Base-by-base conservation (phyloP, 2,797 vertebrate genomes). In the Clarias platycephalus region DNA sequence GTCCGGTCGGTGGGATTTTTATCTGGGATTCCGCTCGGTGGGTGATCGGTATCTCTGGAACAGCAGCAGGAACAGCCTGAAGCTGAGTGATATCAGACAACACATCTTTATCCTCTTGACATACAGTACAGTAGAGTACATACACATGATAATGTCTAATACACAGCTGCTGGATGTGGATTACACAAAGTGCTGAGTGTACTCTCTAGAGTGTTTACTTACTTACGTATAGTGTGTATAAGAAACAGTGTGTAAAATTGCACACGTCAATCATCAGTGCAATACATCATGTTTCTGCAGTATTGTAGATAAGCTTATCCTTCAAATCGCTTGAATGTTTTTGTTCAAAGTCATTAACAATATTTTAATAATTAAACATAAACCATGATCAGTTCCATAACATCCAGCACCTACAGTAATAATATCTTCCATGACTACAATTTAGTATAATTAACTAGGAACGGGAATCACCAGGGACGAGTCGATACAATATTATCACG, bases 1-100 rank as follows among this genome's bases (percentile, higher is more conserved):
- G 87, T 64, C 4, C 28, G 66, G 31, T 87, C 82, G 40, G 82
- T 82, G 77, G 71, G 83, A 86, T 87, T 84, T 79, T 71, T 74
- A 80, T 86, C 84, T 86, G 74, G 76, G 71, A 53, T 78, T 40
- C 8, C 26, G 26, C 72, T 31, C 72, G 2, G 49, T 2, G 72
- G 8, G 8, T 57, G 72, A 75, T 55, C 15, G 6, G 55, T 58
- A 34, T 76, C 74, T 76, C 28, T 58, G 1, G 37, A 24, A 40
- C 58, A 6, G 55, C 58, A 6, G 28, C 66, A n/a, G 26, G 63
- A 70, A 31, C 28, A 28, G 20, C 63, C 28, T 44, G 28, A 78
- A 84, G 74, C 40, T 34, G 18, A 66, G 62, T 0, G 44, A 55
- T 67, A 81, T 49, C 40, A 31, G 16, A 55, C 70, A 16, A 13